Evolutionary conservation across 2,113 vertebrate species (phyloP).

Genomic region (Oncorhynchus gorbuscha): DNA sequence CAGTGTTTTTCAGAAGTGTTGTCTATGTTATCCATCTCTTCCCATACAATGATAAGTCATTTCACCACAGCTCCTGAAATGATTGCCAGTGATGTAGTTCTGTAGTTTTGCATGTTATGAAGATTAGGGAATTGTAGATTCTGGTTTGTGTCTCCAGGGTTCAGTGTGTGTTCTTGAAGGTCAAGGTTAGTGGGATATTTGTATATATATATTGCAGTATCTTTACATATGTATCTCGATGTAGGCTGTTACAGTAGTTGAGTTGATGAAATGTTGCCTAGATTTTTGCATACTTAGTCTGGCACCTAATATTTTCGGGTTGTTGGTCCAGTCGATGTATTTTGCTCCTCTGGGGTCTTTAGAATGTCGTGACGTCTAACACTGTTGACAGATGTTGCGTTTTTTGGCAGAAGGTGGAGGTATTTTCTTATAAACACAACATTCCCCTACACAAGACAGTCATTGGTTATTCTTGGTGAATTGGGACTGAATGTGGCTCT

Average conservation of each 20-base stretch:
- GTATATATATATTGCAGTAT: slow-evolving; percentile 41
- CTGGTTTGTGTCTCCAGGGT: slow-evolving; percentile 43
- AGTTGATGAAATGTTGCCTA: slow-evolving; percentile 56
- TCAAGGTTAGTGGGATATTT: slow-evolving; percentile 65
- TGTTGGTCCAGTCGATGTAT: slow-evolving; percentile 39
- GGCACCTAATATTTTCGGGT: slow-evolving; percentile 8
- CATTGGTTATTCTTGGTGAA: slow-evolving; percentile 13
- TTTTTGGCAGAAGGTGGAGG: background rate
- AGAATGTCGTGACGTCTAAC: background rate
- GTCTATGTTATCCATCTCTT: slow-evolving; percentile 59
- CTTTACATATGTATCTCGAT: slow-evolving; percentile 45
- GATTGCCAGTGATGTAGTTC: slow-evolving; percentile 43
- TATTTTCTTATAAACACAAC: background rate
- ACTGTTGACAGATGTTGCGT: background rate
- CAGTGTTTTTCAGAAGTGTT: background rate
- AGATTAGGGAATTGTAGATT: slow-evolving; percentile 42
- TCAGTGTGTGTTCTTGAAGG: slow-evolving; percentile 58
- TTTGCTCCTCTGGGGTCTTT: background rate
- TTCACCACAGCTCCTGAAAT: slow-evolving; percentile 56
- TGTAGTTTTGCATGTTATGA: slow-evolving; percentile 49
- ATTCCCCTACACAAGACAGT: slow-evolving; percentile 13
- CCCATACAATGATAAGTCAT: slow-evolving; percentile 58
- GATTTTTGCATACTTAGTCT: slow-evolving; percentile 29
- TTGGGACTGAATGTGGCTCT: slow-evolving; percentile 8
- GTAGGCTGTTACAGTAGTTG: slow-evolving; percentile 54